phyloP scores from a whole-genome alignment of 2,797 vertebrate genomes.

The Phylloscopus collybita region DNA sequence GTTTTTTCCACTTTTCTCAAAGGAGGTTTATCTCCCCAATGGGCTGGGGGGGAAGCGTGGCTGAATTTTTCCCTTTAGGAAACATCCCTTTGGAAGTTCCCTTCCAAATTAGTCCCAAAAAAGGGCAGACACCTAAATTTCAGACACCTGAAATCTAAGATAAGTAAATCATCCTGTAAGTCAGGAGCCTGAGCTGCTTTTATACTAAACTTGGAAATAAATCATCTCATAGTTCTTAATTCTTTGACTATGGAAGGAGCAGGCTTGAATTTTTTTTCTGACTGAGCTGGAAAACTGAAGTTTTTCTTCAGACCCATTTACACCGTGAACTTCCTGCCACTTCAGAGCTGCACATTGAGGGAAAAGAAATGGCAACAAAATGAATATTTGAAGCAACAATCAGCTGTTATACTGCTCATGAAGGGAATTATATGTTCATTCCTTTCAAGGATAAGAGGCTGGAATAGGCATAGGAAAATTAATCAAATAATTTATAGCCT shows the following conservation, averaged over 20 bases:
- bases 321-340: not conserved
- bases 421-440: not conserved
- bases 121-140: not conserved
- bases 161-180: not conserved
- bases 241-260: not conserved
- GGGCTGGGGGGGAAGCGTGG: fast-evolving
- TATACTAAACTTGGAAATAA: not conserved
- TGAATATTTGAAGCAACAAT: not conserved
- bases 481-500: not conserved
- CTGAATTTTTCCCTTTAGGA: not conserved
- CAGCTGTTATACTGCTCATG: conserved; percentile 5
- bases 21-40: not conserved
- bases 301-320: not conserved
- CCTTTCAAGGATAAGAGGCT: not conserved
- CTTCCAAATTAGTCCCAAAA: not conserved
- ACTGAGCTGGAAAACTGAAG: not conserved
- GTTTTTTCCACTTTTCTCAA: not conserved
- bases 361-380: not conserved
- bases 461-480: conserved; percentile 1
- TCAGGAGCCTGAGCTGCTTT: not conserved
- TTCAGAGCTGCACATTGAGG: not conserved
- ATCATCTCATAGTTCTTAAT: not conserved
- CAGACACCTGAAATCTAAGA: not conserved
- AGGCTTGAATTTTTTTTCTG: not conserved
- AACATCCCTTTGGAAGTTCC: too few species aligned